Evolutionary conservation across 1,140 invertebrate species (phyloP).

Genomic region (Aphaenogaster rudis): DNA sequence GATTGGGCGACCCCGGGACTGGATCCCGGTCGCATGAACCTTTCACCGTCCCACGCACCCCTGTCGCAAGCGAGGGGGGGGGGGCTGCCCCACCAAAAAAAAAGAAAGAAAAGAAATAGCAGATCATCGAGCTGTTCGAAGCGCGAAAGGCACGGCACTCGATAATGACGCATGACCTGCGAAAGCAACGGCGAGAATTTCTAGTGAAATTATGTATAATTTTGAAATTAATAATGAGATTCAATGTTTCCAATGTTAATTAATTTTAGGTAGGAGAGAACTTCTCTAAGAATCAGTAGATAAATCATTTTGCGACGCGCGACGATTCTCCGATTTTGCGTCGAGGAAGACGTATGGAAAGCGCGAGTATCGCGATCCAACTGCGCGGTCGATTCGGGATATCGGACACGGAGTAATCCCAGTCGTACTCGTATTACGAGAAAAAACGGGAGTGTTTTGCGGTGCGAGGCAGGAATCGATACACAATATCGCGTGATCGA

Average conservation of each 20-base stretch:
- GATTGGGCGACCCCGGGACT: conserved; percentile 20
- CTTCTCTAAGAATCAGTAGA: background rate
- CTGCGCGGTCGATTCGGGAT: background rate
- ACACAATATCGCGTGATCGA: background rate
- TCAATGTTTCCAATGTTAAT: background rate
- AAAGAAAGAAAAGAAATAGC: conserved; percentile 7
- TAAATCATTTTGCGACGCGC: background rate
- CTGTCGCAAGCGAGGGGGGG: background rate
- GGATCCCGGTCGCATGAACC: conserved; percentile 33
- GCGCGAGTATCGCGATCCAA: background rate
- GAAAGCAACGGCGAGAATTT: background rate
- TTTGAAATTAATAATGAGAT: background rate
- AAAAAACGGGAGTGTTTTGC: conserved; percentile 17
- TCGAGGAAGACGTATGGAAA: background rate
- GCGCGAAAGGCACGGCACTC: background rate
- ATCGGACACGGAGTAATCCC: background rate
- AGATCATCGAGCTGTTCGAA: conserved; percentile 1
- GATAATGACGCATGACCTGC: background rate
- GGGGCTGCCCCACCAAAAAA: background rate
- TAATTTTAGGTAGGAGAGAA: background rate
- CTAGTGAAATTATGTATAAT: background rate
- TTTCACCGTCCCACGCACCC: conserved; percentile 59
- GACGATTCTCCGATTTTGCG: background rate
- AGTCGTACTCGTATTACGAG: background rate
- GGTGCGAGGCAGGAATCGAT: background rate